A percentile compares a stretch with the other conserved stretches of the same genome.
phyloP scores from a whole-genome alignment of 2,113 vertebrate species.

The Psephotus haematonotus region DNA sequence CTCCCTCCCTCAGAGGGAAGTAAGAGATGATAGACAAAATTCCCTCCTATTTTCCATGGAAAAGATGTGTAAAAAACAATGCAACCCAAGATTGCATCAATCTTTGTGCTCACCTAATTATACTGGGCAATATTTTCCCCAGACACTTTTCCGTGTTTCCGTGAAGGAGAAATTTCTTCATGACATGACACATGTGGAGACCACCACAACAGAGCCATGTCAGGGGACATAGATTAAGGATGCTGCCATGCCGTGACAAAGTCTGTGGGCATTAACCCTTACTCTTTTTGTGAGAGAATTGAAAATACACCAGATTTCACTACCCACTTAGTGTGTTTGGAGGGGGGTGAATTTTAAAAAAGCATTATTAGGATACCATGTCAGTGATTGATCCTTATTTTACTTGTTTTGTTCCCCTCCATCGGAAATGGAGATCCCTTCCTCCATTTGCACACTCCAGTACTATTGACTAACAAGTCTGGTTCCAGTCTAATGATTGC shows the following conservation, averaged over 20 bases:
- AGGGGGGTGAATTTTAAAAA: not conserved
- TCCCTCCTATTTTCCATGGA: not conserved
- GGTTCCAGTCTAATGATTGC: slow-evolving; percentile 43
- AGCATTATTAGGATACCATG: not conserved
- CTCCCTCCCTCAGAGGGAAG: not conserved
- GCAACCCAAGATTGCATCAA: not conserved
- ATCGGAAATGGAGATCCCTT: not conserved
- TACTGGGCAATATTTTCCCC: not conserved
- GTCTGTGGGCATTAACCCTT: not conserved
- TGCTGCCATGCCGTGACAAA: not conserved
- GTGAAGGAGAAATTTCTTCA: not conserved
- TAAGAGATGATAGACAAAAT: not conserved
- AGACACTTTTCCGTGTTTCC: not conserved
- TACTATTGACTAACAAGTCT: slow-evolving; percentile 44
- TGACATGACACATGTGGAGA: not conserved
- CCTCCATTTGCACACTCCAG: not conserved
- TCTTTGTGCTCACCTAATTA: not conserved
- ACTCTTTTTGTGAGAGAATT: not conserved
- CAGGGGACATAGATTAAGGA: not conserved
- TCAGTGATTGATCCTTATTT: not conserved
- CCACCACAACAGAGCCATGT: not conserved
- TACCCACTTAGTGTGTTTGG: not conserved
- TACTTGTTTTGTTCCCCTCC: not conserved
- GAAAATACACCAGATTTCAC: not conserved
- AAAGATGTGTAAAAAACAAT: not conserved